These are phyloP conservation scores for Typhlichthys eigenmanni DNA, from an alignment of 2,797 vertebrate genomes.

Conservation along the genomic window DNA sequence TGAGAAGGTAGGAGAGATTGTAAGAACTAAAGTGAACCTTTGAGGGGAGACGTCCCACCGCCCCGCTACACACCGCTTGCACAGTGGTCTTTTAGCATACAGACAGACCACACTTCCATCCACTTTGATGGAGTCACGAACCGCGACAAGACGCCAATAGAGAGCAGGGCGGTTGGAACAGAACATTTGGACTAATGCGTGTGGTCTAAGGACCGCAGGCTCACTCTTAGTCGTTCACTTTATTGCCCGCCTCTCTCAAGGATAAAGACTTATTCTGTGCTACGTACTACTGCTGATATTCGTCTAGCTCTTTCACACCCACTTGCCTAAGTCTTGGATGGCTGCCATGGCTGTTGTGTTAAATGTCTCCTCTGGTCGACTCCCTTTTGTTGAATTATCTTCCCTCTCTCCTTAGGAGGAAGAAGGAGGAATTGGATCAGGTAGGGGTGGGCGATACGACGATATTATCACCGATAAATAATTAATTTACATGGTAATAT, in stretches of 20 bases:
- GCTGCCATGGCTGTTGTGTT: slow-evolving; percentile 39
- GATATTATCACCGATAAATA: too few species aligned
- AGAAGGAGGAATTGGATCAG: slow-evolving; percentile 50
- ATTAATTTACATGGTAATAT: too few species aligned
- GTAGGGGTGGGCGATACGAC: not conserved
- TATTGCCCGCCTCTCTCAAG: slow-evolving; percentile 22
- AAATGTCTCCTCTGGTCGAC: slow-evolving; percentile 36
- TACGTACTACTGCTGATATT: slow-evolving; percentile 20
- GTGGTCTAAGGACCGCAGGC: slow-evolving; percentile 16
- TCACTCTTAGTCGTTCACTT: slow-evolving; percentile 18
- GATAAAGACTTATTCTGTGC: slow-evolving; percentile 21
- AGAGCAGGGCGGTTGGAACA: slow-evolving; percentile 17
- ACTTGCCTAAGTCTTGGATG: slow-evolving; percentile 37
- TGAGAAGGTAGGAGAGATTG: slow-evolving; percentile 40
- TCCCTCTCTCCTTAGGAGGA: slow-evolving; percentile 8
- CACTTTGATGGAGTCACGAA: slow-evolving; percentile 41
- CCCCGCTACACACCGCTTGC: slow-evolving; percentile 42
- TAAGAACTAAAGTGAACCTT: slow-evolving; percentile 49
- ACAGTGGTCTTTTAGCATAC: slow-evolving; percentile 47
- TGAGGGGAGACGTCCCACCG: slow-evolving; percentile 43
- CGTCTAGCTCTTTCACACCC: slow-evolving; percentile 30
- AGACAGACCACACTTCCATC: slow-evolving; percentile 58
- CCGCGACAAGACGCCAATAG: slow-evolving; percentile 51
- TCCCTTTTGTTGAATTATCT: slow-evolving; percentile 45
- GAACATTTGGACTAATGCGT: slow-evolving; percentile 30